Evolutionary conservation across 2,888 invertebrate species (phyloP).

Genomic region (Acanthosepion pharaonis): DNA sequence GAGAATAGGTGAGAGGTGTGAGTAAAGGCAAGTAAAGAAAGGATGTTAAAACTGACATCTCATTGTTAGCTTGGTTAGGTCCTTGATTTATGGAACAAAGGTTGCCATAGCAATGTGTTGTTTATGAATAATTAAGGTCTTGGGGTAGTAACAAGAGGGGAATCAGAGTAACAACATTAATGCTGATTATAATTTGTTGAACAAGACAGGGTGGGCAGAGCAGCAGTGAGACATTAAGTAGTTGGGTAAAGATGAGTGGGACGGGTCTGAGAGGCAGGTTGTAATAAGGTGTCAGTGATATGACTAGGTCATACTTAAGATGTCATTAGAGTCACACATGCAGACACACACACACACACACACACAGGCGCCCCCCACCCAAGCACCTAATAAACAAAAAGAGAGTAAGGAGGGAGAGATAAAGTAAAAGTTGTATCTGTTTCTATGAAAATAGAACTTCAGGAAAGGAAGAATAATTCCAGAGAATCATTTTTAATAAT

Average conservation of each 20-base stretch:
- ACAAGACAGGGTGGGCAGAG: neutral
- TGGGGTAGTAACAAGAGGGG: slow-evolving; percentile 15
- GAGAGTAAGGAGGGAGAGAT: neutral
- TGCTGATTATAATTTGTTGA: slow-evolving; percentile 36
- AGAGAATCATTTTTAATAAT: neutral
- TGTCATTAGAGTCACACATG: neutral
- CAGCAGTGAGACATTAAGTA: neutral
- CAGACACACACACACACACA: neutral
- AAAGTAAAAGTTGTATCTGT: neutral
- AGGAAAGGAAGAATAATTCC: neutral
- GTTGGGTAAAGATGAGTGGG: no score
- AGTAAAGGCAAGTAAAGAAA: neutral
- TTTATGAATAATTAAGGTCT: slow-evolving; percentile 46
- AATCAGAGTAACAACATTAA: slow-evolving; percentile 44
- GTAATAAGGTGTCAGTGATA: neutral
- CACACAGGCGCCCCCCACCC: neutral
- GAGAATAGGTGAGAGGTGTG: neutral
- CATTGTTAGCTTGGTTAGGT: slow-evolving; percentile 43
- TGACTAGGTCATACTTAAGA: slow-evolving; percentile 33
- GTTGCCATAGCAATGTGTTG: slow-evolving; percentile 44
- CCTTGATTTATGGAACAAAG: slow-evolving; percentile 46
- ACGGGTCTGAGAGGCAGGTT: neutral
- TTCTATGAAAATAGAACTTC: neutral
- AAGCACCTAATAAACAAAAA: neutral
- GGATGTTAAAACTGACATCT: slow-evolving; percentile 46